These are phyloP conservation scores for Drosophila aff. DNA, from an alignment of 1,140 invertebrate species.

Conservation along the genomic window DNA sequence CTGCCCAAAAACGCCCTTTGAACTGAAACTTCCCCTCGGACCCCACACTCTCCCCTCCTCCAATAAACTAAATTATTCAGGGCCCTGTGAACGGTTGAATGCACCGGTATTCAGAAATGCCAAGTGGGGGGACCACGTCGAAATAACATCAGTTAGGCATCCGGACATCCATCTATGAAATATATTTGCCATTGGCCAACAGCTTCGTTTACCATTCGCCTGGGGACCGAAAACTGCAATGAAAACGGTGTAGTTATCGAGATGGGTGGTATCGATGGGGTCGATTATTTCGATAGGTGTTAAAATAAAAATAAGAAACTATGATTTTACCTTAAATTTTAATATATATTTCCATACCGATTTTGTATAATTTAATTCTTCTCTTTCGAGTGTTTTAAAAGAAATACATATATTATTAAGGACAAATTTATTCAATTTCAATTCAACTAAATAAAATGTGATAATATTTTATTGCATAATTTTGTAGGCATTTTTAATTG, in stretches of 20 bases:
- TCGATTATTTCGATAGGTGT: slow-evolving; percentile 3
- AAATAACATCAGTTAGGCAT: slow-evolving; percentile 32
- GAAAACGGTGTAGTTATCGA: neutral
- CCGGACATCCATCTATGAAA: slow-evolving; percentile 25
- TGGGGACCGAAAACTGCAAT: neutral
- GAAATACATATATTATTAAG: no score
- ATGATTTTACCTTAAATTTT: no score
- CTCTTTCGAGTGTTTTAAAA: no score
- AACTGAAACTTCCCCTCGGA: neutral
- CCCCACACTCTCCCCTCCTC: neutral
- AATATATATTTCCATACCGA: no score
- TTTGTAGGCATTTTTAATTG: neutral
- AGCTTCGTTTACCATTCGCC: slow-evolving; percentile 4
- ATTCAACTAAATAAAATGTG: no score
- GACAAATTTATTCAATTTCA: no score
- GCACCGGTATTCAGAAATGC: slow-evolving; percentile 38
- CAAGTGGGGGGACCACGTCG: slow-evolving; percentile 9
- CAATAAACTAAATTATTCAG: slow-evolving; percentile 58
- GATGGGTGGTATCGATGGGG: neutral
- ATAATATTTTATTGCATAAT: neutral
- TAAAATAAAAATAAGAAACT: no score
- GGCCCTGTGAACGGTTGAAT: slow-evolving; percentile 49
- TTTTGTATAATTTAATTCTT: no score
- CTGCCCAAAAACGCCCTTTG: neutral
- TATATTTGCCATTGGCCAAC: slow-evolving; percentile 23